These are phyloP conservation scores for Myrmecobius fasciatus DNA, from an alignment of 2,113 vertebrate species.

Conservation along the genomic window DNA sequence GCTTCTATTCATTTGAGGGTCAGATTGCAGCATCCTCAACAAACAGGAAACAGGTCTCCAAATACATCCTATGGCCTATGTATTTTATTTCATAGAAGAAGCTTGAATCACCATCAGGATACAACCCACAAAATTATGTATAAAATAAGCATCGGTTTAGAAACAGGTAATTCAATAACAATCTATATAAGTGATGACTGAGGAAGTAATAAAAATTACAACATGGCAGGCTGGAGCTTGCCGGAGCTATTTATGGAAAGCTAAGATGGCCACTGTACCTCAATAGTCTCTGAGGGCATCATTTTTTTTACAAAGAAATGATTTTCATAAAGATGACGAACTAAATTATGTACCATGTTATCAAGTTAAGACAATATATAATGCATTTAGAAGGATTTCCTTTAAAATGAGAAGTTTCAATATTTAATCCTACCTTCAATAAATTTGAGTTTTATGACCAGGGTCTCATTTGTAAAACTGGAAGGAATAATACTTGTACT, in stretches of 20 bases:
- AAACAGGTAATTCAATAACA: neutral
- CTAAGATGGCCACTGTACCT: neutral
- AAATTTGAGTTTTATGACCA: neutral
- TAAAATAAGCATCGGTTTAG: conserved; percentile 17
- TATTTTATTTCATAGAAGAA: conserved; percentile 8
- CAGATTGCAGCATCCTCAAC: neutral
- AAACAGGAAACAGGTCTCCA: neutral
- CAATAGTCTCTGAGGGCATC: neutral
- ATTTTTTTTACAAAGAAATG: neutral
- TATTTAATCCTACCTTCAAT: neutral
- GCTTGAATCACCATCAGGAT: conserved; percentile 1
- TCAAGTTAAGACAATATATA: conserved; percentile 42
- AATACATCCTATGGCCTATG: neutral
- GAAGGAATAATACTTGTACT: neutral
- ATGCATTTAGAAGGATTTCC: neutral
- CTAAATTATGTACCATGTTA: conserved; percentile 18
- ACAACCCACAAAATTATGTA: neutral
- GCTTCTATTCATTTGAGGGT: neutral
- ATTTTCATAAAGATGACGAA: conserved; percentile 23
- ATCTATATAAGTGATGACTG: neutral
- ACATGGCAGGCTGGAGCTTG: neutral
- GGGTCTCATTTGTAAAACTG: neutral
- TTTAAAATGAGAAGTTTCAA: neutral
- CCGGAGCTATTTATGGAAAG: neutral
- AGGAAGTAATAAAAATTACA: neutral